phyloP scores from a whole-genome alignment of 2,797 vertebrate genomes.

The Cryptoblepharus egeriae region DNA sequence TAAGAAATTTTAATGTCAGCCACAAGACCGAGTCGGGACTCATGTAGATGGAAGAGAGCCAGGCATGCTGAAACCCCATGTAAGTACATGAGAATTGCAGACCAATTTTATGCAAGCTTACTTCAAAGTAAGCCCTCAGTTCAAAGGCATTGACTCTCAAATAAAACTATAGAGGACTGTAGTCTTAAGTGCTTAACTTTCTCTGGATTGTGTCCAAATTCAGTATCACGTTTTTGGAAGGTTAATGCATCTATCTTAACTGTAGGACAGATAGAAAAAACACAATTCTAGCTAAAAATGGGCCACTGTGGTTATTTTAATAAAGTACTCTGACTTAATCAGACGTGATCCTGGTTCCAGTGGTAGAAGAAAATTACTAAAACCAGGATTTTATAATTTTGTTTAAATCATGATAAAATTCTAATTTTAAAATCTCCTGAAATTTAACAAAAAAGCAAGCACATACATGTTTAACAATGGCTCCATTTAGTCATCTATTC shows the following conservation, averaged over 20 bases:
- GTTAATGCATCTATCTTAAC: slow-evolving; percentile 62
- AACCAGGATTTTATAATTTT: slow-evolving; percentile 6
- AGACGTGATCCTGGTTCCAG: background rate
- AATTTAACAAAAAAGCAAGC: slow-evolving; percentile 42
- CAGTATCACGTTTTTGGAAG: slow-evolving; percentile 63
- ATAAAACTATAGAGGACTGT: background rate
- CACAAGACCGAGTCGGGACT: background rate
- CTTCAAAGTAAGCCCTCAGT: background rate
- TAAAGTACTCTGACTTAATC: slow-evolving; percentile 42
- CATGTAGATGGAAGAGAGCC: background rate
- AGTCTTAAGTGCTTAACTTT: slow-evolving; percentile 18
- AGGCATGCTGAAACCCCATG: slow-evolving; percentile 31
- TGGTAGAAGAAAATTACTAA: background rate
- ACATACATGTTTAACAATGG: slow-evolving; percentile 39
- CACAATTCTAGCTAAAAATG: slow-evolving; percentile 33
- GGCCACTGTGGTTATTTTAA: slow-evolving; percentile 38
- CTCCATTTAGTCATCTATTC: slow-evolving; percentile 33
- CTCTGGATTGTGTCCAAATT: slow-evolving; percentile 7
- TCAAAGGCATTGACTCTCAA: background rate
- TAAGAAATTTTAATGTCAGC: background rate
- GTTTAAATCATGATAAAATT: slow-evolving; percentile 63
- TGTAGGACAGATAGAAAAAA: slow-evolving; percentile 14
- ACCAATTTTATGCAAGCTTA: background rate
- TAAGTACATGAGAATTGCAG: slow-evolving; percentile 61
- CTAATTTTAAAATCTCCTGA: slow-evolving; percentile 64